Conservation (phyloP, 2,797 vertebrate species). For the Acanthurus lineatus region DNA sequence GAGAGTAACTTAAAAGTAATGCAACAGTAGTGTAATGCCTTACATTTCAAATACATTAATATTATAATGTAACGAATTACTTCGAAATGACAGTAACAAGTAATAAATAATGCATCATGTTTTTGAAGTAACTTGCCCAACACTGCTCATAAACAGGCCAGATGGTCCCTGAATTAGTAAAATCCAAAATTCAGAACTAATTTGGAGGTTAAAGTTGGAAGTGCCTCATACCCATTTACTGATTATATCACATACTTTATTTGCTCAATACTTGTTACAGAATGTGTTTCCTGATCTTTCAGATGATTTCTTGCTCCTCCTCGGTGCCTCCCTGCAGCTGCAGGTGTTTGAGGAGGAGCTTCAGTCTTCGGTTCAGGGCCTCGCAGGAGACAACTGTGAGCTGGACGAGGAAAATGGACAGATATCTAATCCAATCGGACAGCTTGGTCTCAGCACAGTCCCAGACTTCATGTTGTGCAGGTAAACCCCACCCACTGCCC, state of each 20-base stretch:
- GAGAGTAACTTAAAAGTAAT: too few species aligned
- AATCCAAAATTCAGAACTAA: not conserved
- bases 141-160: too few species aligned
- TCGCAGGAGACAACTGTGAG: conserved; percentile 93
- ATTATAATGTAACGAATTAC: too few species aligned
- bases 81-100: too few species aligned
- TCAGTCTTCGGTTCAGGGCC: conserved; percentile 86
- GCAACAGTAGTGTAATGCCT: too few species aligned
- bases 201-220: not conserved
- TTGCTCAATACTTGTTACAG: too few species aligned
- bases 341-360: conserved; percentile 95
- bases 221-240: not conserved
- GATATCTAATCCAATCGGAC: conserved; percentile 88
- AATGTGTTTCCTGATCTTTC: not conserved
- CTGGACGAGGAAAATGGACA: conserved; percentile 88
- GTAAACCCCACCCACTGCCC: conserved; percentile 66
- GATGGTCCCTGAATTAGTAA: too few species aligned
- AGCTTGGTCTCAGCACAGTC: conserved; percentile 87
- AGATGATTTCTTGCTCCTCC: conserved; percentile 95
- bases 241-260: not conserved
- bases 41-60: too few species aligned
- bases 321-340: conserved; percentile 92
- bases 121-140: too few species aligned
- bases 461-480: conserved; percentile 96
- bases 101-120: too few species aligned